Percentiles rank a stretch among this genome's conserved stretches.
Evolutionary conservation across 2,113 vertebrate species (phyloP).

Genomic region (Kryptolebias marmoratus): DNA sequence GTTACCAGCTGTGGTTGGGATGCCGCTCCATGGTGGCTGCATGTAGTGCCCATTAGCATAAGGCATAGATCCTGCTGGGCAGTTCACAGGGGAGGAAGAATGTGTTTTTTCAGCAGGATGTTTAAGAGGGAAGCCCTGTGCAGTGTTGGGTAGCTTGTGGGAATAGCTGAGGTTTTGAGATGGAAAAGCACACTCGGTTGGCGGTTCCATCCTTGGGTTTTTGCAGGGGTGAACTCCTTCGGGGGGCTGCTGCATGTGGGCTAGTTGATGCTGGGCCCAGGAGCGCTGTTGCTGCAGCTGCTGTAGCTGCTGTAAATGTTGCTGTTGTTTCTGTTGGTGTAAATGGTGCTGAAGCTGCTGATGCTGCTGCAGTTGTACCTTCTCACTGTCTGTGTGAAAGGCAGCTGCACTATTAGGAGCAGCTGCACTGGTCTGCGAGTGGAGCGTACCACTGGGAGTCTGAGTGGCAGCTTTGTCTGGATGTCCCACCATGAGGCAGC

Average conservation of each 20-base stretch:
- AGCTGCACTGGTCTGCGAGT: constrained; percentile 78
- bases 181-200: constrained; percentile 80
- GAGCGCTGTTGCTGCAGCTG: constrained; percentile 89
- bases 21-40: constrained; percentile 87
- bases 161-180: constrained; percentile 84
- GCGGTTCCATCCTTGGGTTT: constrained; percentile 77
- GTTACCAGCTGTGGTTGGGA: constrained; percentile 90
- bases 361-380: constrained; percentile 69
- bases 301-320: constrained; percentile 67
- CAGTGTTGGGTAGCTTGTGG: constrained; percentile 86
- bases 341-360: constrained; percentile 81
- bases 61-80: constrained; percentile 84
- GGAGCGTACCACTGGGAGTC: constrained; percentile 79
- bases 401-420: constrained; percentile 83
- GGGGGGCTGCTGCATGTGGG: constrained; percentile 92
- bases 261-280: constrained; percentile 95
- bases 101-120: constrained; percentile 88
- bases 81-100: constrained; percentile 88
- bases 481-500: constrained; percentile 88
- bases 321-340: constrained; percentile 75
- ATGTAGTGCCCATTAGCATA: constrained; percentile 94
- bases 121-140: constrained; percentile 89
- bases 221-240: constrained; percentile 87
- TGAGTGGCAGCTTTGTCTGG: constrained; percentile 85
- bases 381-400: constrained; percentile 88